These are phyloP conservation scores for Glomeris marginata DNA, from an alignment of 2,888 invertebrate species.

Conservation along the genomic window DNA sequence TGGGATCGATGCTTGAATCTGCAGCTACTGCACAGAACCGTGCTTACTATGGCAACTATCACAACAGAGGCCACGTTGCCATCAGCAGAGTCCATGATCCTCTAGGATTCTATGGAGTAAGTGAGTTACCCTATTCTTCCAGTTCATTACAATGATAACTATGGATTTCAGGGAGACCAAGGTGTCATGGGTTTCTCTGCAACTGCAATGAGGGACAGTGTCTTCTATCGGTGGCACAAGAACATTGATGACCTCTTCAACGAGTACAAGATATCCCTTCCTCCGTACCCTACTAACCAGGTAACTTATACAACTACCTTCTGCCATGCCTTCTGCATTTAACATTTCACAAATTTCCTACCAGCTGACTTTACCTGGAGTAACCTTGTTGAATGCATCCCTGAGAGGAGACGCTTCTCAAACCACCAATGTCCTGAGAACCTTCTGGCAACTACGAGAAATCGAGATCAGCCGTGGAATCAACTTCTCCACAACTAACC, in stretches of 20 bases:
- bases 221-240: constrained; percentile 51
- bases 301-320: no score
- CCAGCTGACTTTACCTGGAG: constrained; percentile 20
- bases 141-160: no score
- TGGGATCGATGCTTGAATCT: constrained; percentile 67
- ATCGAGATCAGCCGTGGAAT: constrained; percentile 62
- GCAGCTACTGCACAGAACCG: constrained; percentile 52
- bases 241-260: constrained; percentile 48
- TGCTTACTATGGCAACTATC: constrained; percentile 41
- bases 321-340: no score
- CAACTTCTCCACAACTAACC: constrained; percentile 41
- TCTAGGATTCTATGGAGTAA: constrained; percentile 27
- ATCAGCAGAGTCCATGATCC: constrained; percentile 38
- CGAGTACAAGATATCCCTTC: constrained; percentile 43
- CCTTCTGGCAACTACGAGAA: constrained; percentile 56
- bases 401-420: constrained; percentile 15
- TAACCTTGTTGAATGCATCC: constrained; percentile 19
- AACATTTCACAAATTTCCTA: neutral
- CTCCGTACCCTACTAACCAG: constrained; percentile 40
- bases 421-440: constrained; percentile 16
- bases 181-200: constrained; percentile 38
- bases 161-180: constrained; percentile 18
- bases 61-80: constrained; percentile 41
- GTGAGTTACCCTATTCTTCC: neutral
- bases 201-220: constrained; percentile 53